phyloP scores from a whole-genome alignment of 2,888 invertebrate species.

The Calameuta idolon region DNA sequence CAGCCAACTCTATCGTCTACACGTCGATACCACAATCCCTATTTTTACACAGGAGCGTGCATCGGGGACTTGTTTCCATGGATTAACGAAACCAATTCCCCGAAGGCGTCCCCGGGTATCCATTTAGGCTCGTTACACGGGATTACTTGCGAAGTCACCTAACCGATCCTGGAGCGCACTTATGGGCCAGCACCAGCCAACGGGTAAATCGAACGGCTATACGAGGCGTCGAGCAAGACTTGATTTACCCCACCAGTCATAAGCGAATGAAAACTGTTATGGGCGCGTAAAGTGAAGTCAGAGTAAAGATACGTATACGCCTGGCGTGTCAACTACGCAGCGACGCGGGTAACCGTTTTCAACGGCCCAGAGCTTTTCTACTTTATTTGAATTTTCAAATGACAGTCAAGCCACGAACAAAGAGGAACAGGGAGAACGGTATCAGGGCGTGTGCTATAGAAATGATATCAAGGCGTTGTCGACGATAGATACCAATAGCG shows the following conservation, averaged over 20 bases:
- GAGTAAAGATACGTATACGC: not conserved
- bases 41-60: not conserved
- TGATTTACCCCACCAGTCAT: not conserved
- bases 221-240: not conserved
- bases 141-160: not conserved
- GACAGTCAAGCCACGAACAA: not conserved
- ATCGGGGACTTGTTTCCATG: not conserved
- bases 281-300: constrained; percentile 2
- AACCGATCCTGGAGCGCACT: not conserved
- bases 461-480: not conserved
- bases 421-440: not conserved
- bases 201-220: constrained; percentile 1
- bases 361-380: not conserved
- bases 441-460: not conserved
- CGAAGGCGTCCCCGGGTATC: not conserved
- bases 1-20: not conserved
- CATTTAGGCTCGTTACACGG: not conserved
- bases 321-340: not conserved
- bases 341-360: not conserved
- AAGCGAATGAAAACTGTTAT: not conserved
- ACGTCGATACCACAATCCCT: not conserved
- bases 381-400: not conserved
- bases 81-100: not conserved
- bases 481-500: not conserved
- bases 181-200: not conserved